These are phyloP conservation scores for Ooceraea biroi DNA, from an alignment of 1,140 invertebrate genomes.

Conservation along the genomic window DNA sequence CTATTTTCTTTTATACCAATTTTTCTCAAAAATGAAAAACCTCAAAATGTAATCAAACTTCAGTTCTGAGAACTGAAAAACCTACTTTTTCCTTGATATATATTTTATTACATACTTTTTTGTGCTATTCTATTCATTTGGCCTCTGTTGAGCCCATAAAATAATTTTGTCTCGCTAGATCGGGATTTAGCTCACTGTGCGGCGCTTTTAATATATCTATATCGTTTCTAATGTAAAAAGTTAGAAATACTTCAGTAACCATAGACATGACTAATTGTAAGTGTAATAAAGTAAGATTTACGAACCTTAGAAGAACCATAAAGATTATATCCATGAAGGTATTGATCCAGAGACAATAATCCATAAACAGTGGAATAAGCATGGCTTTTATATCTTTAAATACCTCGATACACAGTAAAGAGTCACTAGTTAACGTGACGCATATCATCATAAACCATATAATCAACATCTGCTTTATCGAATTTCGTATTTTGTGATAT, in stretches of 20 bases:
- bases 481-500: conserved; percentile 1
- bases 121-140: no score
- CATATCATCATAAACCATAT: background rate
- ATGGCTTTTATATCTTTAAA: background rate
- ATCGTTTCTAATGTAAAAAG: no score
- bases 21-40: no score
- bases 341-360: background rate
- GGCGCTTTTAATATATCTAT: no score
- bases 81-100: no score
- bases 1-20: no score
- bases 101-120: no score
- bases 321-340: background rate
- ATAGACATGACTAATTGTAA: conserved; percentile 6
- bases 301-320: conserved; percentile 27
- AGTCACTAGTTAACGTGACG: background rate
- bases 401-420: background rate
- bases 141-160: no score
- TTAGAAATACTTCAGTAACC: background rate
- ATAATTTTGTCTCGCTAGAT: no score
- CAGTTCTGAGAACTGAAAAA: no score
- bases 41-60: no score
- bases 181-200: no score
- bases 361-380: background rate
- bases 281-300: background rate
- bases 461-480: background rate